phyloP scores from a whole-genome alignment of 2,113 vertebrate species.

The Silurus meridionalis region DNA sequence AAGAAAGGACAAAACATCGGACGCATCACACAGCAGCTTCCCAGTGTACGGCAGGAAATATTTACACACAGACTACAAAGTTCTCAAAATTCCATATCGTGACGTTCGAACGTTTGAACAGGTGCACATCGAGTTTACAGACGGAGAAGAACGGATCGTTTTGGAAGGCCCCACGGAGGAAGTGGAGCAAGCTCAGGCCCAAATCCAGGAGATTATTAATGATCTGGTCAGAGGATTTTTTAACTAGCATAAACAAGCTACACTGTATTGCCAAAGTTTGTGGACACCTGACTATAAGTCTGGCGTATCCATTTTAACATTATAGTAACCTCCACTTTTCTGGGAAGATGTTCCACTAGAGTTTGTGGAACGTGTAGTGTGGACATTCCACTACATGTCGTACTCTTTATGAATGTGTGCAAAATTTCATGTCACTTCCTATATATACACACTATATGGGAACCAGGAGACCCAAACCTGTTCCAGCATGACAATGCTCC shows the following conservation, averaged over 20 bases:
- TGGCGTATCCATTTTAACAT: too few species aligned
- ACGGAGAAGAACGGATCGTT: constrained; percentile 78
- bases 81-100: background rate
- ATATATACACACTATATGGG: too few species aligned
- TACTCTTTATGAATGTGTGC: too few species aligned
- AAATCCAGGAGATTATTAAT: constrained; percentile 78
- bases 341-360: too few species aligned
- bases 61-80: background rate
- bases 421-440: too few species aligned
- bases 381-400: too few species aligned
- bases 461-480: too few species aligned
- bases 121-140: constrained; percentile 82
- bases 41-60: constrained; percentile 63
- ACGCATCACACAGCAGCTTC: constrained; percentile 77
- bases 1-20: constrained; percentile 79
- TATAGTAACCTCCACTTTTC: too few species aligned
- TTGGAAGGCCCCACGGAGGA: constrained; percentile 76
- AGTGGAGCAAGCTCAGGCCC: constrained; percentile 75
- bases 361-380: too few species aligned
- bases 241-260: background rate
- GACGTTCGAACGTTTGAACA: constrained; percentile 45
- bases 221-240: constrained; percentile 68
- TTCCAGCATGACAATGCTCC: too few species aligned
- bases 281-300: too few species aligned
- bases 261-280: too few species aligned